A percentile compares a stretch with the other conserved stretches of the same genome.
phyloP scores from a whole-genome alignment of 2,113 vertebrate genomes.

The Cercopithecus mona region DNA sequence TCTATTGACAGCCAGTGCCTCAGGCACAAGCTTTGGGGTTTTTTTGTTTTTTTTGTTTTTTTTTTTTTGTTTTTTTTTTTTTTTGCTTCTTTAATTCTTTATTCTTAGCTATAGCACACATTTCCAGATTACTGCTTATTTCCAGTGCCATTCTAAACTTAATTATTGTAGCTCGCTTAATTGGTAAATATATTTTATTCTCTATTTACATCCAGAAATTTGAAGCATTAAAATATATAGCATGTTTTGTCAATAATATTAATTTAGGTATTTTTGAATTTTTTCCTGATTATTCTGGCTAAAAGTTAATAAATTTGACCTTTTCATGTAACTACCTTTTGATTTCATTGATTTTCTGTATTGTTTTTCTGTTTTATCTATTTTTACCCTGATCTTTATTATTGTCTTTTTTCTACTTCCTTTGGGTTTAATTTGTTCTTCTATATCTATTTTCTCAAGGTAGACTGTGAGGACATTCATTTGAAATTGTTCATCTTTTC shows the following conservation, averaged over 20 bases:
- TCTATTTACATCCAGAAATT: background rate
- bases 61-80: background rate
- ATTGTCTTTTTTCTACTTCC: background rate
- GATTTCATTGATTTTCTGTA: background rate
- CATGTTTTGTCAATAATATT: background rate
- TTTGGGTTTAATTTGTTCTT: background rate
- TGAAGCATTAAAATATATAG: background rate
- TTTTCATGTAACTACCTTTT: background rate
- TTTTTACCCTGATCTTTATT: background rate
- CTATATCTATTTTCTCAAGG: background rate
- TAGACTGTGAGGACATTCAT: background rate
- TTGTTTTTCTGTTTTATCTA: background rate
- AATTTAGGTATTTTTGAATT: background rate
- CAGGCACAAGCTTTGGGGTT: too few species aligned
- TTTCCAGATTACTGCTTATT: background rate
- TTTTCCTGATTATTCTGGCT: background rate
- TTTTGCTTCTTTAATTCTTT: background rate
- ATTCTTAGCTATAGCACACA: background rate
- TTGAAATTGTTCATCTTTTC: background rate
- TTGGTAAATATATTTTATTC: background rate
- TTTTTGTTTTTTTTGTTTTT: background rate
- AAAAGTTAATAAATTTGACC: background rate
- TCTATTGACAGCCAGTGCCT: too few species aligned
- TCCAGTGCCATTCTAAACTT: background rate
- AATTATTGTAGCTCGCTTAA: background rate